These are phyloP conservation scores for Phaethornis superciliosus DNA, from an alignment of 2,113 vertebrate species.

Conservation along the genomic window DNA sequence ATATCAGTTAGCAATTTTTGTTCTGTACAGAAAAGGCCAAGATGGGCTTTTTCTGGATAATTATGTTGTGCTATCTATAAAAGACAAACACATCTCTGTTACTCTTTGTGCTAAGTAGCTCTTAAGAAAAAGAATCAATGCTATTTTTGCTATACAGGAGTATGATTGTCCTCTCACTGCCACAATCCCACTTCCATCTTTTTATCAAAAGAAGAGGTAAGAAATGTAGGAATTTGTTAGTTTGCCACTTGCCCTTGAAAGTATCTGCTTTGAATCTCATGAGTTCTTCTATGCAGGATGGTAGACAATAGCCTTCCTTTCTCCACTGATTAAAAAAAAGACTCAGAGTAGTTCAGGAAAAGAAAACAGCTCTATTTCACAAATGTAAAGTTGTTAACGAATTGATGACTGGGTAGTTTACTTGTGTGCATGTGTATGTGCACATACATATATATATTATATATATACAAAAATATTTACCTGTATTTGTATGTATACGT, in stretches of 20 bases:
- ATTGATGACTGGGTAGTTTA: background rate
- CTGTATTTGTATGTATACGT: background rate
- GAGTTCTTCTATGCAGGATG: background rate
- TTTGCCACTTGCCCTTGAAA: background rate
- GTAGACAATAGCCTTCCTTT: background rate
- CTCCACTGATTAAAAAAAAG: background rate
- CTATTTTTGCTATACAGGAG: background rate
- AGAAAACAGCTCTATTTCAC: background rate
- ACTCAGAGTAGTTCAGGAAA: background rate
- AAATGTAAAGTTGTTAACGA: background rate
- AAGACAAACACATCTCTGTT: background rate
- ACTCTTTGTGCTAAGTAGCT: background rate
- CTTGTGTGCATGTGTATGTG: background rate
- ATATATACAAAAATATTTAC: background rate
- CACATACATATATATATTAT: background rate
- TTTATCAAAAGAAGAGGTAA: background rate
- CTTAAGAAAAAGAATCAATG: background rate
- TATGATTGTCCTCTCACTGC: background rate
- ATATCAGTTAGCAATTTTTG: background rate
- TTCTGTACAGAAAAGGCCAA: background rate
- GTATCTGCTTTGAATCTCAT: background rate
- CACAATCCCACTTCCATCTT: background rate
- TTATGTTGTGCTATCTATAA: background rate
- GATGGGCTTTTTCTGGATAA: background rate
- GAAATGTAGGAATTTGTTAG: background rate